Conservation (phyloP, 2,113 vertebrate species). For the Paraplagusia blochii region DNA sequence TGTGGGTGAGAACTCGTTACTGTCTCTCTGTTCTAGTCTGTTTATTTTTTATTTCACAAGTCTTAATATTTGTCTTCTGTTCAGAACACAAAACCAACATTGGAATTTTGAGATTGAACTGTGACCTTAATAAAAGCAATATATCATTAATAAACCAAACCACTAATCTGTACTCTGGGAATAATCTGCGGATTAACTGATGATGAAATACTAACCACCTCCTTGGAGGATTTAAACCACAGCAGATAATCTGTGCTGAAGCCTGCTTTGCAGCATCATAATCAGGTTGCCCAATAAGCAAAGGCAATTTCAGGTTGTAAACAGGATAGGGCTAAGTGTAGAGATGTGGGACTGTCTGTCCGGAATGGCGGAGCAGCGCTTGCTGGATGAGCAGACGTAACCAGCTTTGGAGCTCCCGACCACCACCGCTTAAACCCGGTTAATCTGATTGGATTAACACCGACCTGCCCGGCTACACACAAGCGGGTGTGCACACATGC, state of each 20-base stretch:
- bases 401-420: constrained; percentile 66
- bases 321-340: constrained; percentile 23
- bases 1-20: no score
- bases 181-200: no score
- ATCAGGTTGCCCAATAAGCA: constrained; percentile 3
- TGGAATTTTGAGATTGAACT: no score
- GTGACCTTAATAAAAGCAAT: no score
- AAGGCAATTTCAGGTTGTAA: constrained; percentile 25
- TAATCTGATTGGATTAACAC: constrained; percentile 81
- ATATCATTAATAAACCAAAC: no score
- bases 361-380: constrained; percentile 34
- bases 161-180: no score
- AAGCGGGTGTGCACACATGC: constrained; percentile 1
- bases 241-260: constrained; percentile 23
- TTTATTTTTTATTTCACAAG: no score
- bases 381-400: constrained; percentile 65
- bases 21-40: no score
- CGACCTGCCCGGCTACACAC: constrained; percentile 61
- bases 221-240: not conserved
- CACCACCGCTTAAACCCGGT: constrained; percentile 67
- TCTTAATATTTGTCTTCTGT: no score
- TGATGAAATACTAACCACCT: no score
- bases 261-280: constrained; percentile 17
- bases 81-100: no score
- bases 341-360: constrained; percentile 40